Base-by-base conservation (phyloP, 2,113 vertebrate species). In the Eurypyga helias region DNA sequence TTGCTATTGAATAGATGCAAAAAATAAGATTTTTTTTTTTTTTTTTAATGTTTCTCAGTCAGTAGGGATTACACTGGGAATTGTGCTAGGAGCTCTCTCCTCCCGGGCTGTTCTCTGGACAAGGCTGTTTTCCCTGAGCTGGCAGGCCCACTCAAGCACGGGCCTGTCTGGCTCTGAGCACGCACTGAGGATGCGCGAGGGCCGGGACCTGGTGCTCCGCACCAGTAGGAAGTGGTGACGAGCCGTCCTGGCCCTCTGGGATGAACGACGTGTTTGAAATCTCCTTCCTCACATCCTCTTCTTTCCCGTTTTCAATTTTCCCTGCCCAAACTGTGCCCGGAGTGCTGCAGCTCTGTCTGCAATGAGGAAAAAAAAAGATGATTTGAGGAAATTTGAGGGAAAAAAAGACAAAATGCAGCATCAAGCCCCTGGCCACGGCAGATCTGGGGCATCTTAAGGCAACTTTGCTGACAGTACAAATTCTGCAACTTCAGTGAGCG, bases 1-100 rank as follows among this genome's bases (percentile, higher is more conserved):
- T 79, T 92, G 34, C 72, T 89, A 71, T 46, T 78, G 83, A 96
- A 95, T 91, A 89, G 60, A 94, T 82, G 81, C 77, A 84, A 94
- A 92, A 94, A 86, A 55, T 18, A 5, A 17, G 19, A 6, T n/a
- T 69, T 45, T n/a, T 69, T 21, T 78, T 67, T n/a, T 58, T 43
- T 60, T 54, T 58, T 71, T 25, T 1, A 1, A 34, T 72, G 31
- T 76, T 61, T 88, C 72, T 77, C 58, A 43, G 89, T 86, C 79
- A 81, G 55, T 77, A 58, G 80, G 69, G 28, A 81, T 83, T 90
- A 54, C 51, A 43, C 46, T 89, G 89, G 58, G 64, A 87, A 77
- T 86, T 90, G 64, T 81, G 38, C 69, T 92, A 51, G 72, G 64
- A 90, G 69, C 55, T 82, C 34, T 89, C 3, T 24, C 69, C 69